Conservation (phyloP, 2,113 vertebrate species). For the Pristiophorus japonicus region DNA sequence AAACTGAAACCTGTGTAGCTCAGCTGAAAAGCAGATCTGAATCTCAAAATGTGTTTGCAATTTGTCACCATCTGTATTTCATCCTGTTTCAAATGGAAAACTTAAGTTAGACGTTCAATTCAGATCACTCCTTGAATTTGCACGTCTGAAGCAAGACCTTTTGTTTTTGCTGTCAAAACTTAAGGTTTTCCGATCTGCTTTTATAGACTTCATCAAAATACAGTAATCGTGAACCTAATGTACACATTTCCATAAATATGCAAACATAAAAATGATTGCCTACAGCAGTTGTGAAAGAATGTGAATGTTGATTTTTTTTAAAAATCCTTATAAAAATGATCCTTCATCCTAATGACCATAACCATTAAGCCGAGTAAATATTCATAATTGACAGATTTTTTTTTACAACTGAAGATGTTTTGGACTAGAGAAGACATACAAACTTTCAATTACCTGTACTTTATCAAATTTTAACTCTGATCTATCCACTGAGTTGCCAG, state of each 20-base stretch:
- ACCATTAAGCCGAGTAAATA: neutral
- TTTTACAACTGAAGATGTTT: neutral
- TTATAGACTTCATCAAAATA: neutral
- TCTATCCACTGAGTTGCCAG: neutral
- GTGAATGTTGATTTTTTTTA: neutral
- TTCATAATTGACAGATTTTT: neutral
- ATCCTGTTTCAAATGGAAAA: constrained; percentile 29
- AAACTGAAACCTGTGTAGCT: neutral
- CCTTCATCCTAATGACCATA: neutral
- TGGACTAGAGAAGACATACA: neutral
- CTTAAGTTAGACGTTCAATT: neutral
- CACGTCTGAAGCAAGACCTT: neutral
- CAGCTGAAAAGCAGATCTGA: neutral
- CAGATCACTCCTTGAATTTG: neutral
- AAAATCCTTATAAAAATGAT: neutral
- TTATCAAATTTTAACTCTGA: neutral
- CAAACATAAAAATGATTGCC: neutral
- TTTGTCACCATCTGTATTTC: constrained; percentile 31
- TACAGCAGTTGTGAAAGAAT: neutral
- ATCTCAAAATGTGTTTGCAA: constrained; percentile 33
- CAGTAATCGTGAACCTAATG: neutral
- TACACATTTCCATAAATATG: neutral
- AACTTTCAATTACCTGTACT: neutral
- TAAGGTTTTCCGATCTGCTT: neutral
- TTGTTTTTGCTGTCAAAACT: neutral